A percentile compares a stretch with the other conserved stretches of the same genome.
Evolutionary conservation across 2,797 vertebrate species (phyloP).

Genomic region (Gymnocypris eckloni): DNA sequence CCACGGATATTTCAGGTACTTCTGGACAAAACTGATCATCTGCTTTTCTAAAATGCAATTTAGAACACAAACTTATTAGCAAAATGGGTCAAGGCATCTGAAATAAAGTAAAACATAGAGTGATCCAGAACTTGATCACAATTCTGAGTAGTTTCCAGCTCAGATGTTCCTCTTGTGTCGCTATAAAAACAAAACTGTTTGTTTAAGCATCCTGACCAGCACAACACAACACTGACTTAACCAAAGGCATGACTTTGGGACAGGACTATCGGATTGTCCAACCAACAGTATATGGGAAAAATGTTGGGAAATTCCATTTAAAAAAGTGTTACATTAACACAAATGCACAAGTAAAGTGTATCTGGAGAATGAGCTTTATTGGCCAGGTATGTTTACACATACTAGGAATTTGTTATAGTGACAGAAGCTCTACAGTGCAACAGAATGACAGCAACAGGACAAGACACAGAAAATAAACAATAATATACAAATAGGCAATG

Average conservation of each 20-base stretch:
- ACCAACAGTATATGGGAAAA: background rate
- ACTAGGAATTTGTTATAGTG: too few relatives aligned
- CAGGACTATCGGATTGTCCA: background rate
- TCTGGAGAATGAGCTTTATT: background rate
- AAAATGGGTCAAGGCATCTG: background rate
- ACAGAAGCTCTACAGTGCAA: too few relatives aligned
- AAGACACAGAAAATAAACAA: too few relatives aligned
- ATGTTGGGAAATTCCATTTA: background rate
- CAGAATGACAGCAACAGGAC: slow-evolving; percentile 43
- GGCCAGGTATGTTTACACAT: too few relatives aligned
- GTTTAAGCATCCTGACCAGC: background rate
- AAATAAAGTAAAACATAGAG: background rate
- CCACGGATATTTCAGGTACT: background rate
- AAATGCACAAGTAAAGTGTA: background rate
- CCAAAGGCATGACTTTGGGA: background rate
- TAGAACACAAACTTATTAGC: too few relatives aligned
- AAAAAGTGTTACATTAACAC: background rate
- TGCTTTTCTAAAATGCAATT: background rate
- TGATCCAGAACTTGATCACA: background rate
- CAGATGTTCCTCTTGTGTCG: slow-evolving; percentile 4
- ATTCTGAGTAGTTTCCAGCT: background rate
- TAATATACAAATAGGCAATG: too few relatives aligned
- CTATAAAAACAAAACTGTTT: slow-evolving; percentile 9
- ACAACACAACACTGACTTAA: background rate
- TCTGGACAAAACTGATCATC: background rate